Base-by-base conservation (phyloP, 2,113 vertebrate genomes). In the Promerops cafer region DNA sequence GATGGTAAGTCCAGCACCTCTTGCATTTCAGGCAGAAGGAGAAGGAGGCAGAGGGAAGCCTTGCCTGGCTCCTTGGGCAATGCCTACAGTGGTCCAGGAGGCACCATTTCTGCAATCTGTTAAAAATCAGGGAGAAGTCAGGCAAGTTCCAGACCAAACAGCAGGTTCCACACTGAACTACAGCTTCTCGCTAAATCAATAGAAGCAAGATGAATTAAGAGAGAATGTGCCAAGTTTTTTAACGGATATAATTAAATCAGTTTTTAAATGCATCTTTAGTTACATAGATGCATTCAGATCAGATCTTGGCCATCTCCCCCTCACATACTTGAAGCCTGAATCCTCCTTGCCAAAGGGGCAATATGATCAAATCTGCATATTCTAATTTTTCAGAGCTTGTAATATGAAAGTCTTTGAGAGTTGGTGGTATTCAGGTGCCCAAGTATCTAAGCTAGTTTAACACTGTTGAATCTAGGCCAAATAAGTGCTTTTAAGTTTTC, bases 401-500 rank as follows among this genome's bases (percentile, higher is more conserved):
- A 94, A 93, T 92, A 93, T 83, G 84, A 86, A 95, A 92, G 69
- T 94, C 94, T 94, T 89, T 88, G 87, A 94, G 93, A 90, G 60
- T 13, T 90, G 89, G 80, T 94, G 63, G 68, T 91, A 92, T 94
- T 96, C 96, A 93, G 92, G 85, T 95, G 90, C 85, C 40, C 92
- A 83, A 93, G 68, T 75, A 88, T 66, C 90, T 93, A 89, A 87
- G 70, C 69, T 94, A 95, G 83, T 95, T 95, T 96, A 94, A 90
- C 69, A 89, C 69, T 84, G 61, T 93, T 96, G 94, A 96, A 95
- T 95, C 94, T 95, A 96, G 95, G 95, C 95, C 96, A 97, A 95
- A 96, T 94, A 96, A 96, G 94, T 93, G 90, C 94, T 96, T 97
- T 97, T 95, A 96, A 96, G 90, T 95, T 96, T 96, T 96, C 61